Evolutionary conservation across 2,113 vertebrate genomes (phyloP).

Genomic region (Rousettus leschenaultii): DNA sequence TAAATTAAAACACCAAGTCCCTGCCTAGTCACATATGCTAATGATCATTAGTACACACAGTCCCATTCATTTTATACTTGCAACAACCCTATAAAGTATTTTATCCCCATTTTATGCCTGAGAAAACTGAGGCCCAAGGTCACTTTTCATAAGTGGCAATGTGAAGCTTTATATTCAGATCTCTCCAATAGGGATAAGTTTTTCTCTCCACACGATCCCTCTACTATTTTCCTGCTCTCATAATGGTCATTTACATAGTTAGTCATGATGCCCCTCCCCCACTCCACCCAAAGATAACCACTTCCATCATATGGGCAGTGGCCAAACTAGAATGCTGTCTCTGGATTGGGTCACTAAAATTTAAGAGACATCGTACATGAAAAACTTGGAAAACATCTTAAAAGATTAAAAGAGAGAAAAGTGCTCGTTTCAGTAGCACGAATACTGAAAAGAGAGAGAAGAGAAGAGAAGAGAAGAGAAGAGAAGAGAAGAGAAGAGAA

Average conservation of each 20-base stretch:
- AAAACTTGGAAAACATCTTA: neutral
- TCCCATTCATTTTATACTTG: neutral
- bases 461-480: neutral
- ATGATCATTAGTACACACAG: no score
- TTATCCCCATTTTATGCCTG: neutral
- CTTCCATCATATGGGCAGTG: fast-evolving
- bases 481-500: no score
- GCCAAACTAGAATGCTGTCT: neutral
- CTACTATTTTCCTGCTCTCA: neutral
- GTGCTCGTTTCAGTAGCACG: no score
- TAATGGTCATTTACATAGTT: neutral
- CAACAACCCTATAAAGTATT: neutral
- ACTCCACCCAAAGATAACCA: neutral
- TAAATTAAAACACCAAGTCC: neutral
- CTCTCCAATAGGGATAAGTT: neutral
- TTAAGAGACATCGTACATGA: neutral
- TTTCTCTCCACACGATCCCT: neutral
- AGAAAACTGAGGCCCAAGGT: neutral
- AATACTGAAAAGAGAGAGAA: neutral
- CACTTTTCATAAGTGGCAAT: neutral
- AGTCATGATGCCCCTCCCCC: neutral
- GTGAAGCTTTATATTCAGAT: neutral
- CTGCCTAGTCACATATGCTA: neutral
- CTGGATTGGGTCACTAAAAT: neutral
- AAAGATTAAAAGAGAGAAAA: neutral